Evolutionary conservation across 1,140 invertebrate genomes (phyloP).

Genomic region (Thaumatotibia leucotreta): DNA sequence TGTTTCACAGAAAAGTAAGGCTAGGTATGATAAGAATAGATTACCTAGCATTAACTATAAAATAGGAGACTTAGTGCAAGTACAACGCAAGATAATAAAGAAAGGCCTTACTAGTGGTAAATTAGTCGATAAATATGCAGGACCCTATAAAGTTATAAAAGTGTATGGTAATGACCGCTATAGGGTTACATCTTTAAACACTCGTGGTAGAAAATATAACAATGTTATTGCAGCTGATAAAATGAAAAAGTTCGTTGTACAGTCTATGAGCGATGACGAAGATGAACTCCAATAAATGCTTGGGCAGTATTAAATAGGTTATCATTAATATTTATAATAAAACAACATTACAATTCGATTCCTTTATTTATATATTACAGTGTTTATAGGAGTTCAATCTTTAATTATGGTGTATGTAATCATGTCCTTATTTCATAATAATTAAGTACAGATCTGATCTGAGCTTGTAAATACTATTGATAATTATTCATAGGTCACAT

Average conservation of each 20-base stretch:
- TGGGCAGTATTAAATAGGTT: too few relatives aligned
- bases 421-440: too few relatives aligned
- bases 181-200: conserved; percentile 1
- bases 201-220: not conserved
- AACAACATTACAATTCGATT: too few relatives aligned
- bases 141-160: conserved; percentile 13
- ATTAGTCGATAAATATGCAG: conserved; percentile 8
- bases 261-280: not conserved
- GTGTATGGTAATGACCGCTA: conserved; percentile 9
- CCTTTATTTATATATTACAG: too few relatives aligned
- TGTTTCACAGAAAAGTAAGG: not conserved
- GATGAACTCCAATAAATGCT: too few relatives aligned
- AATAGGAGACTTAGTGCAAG: not conserved
- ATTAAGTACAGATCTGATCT: too few relatives aligned
- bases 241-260: conserved; percentile 12
- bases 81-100: conserved; percentile 4
- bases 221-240: conserved; percentile 7
- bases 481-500: too few relatives aligned
- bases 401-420: too few relatives aligned
- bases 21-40: not conserved
- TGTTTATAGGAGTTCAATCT: too few relatives aligned
- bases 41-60: not conserved
- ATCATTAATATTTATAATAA: too few relatives aligned
- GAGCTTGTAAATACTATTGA: too few relatives aligned
- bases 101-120: conserved; percentile 12